Base-by-base conservation (phyloP, 2,888 invertebrate species). In the Polydrusus pterygomalis region DNA sequence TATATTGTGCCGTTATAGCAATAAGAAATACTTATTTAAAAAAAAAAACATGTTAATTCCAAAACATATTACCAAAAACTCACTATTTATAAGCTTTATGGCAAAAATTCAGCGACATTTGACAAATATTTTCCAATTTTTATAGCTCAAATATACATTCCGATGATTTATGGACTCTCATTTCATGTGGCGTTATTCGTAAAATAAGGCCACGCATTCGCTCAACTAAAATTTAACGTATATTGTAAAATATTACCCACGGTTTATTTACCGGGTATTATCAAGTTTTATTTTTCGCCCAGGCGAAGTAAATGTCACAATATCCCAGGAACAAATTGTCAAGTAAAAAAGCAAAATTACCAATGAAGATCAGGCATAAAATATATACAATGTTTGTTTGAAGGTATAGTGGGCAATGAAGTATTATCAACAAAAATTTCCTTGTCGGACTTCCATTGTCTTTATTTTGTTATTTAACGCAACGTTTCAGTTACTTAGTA, bases 111-210 rank as follows among this genome's bases (percentile, higher is more conserved):
- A 68, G 34, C 74, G 70, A 64, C 76, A 51, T 64, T 70, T 77
- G 77, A 77, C 73, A 77, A 77, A 77, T 77, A 77, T 77, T 73
- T 77, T 67, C 73, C 73, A 77, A 77, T 77, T 73, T 77, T 77
- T 77, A 77, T 51, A 49, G 77, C 77, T 77, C 76, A 72, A 72
- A 72, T 72, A 76, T 76, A 76, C 72, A 69, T 76, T 69, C 40
- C 13, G 20, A 58, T 77, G 77, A 77, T 77, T 69, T 70, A 77
- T 74, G 13, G 73, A 51, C 54, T 49, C 70, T 70, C 77, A 77
- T 77, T 77, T 73, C 51, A 38, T 43, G 69, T 76, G 72, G 40
- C 76, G 69, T 64, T 76, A 64, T 40, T 64, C 72, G 72, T 63
- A 64, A 76, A 76, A 76, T 76, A 72, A 68, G 69, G 63, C 75